Evolutionary conservation across 1,140 invertebrate species (phyloP).

Genomic region (Cotesia vestalis): DNA sequence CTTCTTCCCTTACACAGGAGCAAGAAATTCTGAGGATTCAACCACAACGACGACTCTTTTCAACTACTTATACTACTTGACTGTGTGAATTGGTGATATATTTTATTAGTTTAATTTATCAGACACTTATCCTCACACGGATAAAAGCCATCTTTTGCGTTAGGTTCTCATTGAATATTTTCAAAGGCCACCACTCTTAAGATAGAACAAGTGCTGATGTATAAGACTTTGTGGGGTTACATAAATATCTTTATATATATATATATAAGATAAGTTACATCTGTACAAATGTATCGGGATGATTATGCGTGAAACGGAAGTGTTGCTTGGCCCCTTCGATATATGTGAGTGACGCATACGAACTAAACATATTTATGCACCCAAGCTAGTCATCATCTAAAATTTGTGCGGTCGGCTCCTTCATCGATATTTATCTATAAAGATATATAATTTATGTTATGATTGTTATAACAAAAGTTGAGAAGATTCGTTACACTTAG

Average conservation of each 20-base stretch:
- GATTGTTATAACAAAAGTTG: constrained; percentile 4
- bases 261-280: not conserved
- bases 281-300: constrained; percentile 7
- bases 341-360: constrained; percentile 60
- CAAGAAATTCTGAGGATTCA: constrained; percentile 28
- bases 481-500: constrained; percentile 18
- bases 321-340: constrained; percentile 3
- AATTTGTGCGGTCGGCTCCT: not conserved
- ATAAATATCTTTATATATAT: not conserved
- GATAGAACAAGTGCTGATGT: not conserved
- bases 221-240: no score
- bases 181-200: not conserved
- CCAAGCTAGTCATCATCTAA: constrained; percentile 39
- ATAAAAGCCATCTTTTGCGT: not conserved
- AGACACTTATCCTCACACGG: not conserved
- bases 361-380: constrained; percentile 59
- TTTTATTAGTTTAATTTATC: constrained; percentile 28
- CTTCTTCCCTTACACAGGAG: constrained; percentile 47
- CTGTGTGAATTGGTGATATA: constrained; percentile 25
- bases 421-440: constrained; percentile 37
- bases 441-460: constrained; percentile 59
- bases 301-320: constrained; percentile 2
- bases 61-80: not conserved
- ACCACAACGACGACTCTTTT: not conserved
- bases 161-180: constrained; percentile 9